Conservation (phyloP, 2,888 invertebrate species). For the Trachelus troglodyta region DNA sequence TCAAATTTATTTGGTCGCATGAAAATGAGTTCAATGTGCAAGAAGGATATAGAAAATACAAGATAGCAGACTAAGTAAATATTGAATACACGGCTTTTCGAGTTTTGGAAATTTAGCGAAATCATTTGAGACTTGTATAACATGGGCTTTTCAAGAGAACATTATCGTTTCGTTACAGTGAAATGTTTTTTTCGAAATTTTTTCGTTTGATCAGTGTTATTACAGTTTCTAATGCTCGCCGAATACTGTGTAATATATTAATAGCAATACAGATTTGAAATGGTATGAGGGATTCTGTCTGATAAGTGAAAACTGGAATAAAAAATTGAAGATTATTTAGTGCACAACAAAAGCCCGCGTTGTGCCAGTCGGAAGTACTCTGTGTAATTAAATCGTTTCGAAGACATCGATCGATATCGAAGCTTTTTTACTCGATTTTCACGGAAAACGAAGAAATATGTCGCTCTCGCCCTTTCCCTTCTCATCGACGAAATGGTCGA, state of each 20-base stretch:
- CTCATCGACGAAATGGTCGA: constrained; percentile 30
- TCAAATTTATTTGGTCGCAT: background rate
- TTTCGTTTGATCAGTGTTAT: background rate
- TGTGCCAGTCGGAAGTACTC: background rate
- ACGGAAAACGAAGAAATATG: background rate
- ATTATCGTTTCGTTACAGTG: background rate
- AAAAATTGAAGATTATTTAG: background rate
- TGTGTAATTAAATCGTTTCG: background rate
- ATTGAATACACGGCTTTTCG: background rate
- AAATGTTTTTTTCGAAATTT: background rate
- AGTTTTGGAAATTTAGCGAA: background rate
- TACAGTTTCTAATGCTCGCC: background rate
- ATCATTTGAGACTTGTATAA: background rate
- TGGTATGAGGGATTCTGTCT: background rate
- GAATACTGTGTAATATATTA: background rate
- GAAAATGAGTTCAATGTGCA: background rate
- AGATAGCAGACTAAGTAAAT: background rate
- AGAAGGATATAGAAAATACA: background rate
- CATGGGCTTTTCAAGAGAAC: background rate
- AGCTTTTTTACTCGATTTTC: constrained; percentile 37
- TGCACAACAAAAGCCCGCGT: background rate
- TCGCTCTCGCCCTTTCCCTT: constrained; percentile 12
- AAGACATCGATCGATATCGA: background rate
- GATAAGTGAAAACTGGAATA: background rate
- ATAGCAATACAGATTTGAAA: background rate